Percentiles rank a stretch among this genome's conserved stretches.
phyloP scores from a whole-genome alignment of 1,140 invertebrate species.

The Eurytemora carolleeae region DNA sequence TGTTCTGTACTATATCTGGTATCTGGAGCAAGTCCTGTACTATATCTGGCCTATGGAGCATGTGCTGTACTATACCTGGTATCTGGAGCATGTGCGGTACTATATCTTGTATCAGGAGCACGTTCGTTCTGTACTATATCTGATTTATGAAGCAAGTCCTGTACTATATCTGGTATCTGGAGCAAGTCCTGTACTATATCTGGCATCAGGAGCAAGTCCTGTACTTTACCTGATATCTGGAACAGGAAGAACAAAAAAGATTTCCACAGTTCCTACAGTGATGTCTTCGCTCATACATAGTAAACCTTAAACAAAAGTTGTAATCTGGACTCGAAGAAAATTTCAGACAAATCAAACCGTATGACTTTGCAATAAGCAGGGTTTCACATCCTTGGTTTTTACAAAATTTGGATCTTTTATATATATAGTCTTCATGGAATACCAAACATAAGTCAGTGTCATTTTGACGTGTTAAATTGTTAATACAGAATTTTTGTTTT shows the following conservation, averaged over 20 bases:
- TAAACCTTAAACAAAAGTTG: too few relatives aligned
- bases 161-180: background rate
- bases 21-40: too few relatives aligned
- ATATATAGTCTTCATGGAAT: too few relatives aligned
- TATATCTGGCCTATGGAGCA: background rate
- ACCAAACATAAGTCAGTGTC: too few relatives aligned
- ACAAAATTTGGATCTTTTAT: too few relatives aligned
- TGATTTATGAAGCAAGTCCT: background rate
- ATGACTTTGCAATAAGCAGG: too few relatives aligned
- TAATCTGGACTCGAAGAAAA: too few relatives aligned
- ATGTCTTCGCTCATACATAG: constrained; percentile 79
- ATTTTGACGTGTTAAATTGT: too few relatives aligned
- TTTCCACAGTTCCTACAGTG: constrained; percentile 93
- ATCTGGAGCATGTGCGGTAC: background rate
- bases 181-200: background rate
- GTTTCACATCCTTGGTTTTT: too few relatives aligned
- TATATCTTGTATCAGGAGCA: background rate
- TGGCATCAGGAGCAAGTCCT: background rate
- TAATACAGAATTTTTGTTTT: too few relatives aligned
- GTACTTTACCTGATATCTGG: constrained; percentile 11
- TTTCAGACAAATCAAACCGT: too few relatives aligned
- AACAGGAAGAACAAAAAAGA: constrained; percentile 80
- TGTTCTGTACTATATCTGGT: constrained; percentile 3
- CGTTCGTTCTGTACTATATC: too few relatives aligned
- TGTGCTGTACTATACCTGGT: background rate